Percentiles rank a stretch among this genome's conserved stretches.
Evolutionary conservation across 2,888 invertebrate genomes (phyloP).

Genomic region (Hydraecia micacea): DNA sequence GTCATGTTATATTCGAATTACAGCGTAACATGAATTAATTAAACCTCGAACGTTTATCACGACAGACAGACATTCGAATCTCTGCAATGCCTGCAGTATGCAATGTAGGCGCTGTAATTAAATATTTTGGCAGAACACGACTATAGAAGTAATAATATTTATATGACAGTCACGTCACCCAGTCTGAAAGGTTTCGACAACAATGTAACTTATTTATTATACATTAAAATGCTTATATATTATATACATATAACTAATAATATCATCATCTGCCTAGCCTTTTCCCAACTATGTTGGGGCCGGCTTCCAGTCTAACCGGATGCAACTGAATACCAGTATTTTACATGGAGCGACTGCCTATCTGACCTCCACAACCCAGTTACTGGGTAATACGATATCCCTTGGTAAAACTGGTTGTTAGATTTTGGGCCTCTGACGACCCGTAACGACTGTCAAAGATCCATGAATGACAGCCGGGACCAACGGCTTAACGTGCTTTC

Average conservation of each 20-base stretch:
- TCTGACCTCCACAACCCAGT: too few species aligned
- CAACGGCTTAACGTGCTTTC: too few species aligned
- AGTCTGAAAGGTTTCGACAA: background rate
- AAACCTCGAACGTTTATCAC: slow-evolving; percentile 53
- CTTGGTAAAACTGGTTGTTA: too few species aligned
- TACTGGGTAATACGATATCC: too few species aligned
- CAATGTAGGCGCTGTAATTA: slow-evolving; percentile 35
- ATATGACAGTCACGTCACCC: background rate
- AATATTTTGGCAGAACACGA: slow-evolving; percentile 12
- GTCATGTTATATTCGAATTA: slow-evolving; percentile 50
- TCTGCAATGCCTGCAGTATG: slow-evolving; percentile 42
- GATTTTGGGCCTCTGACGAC: too few species aligned
- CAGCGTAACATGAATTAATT: slow-evolving; percentile 50
- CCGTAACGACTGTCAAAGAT: too few species aligned
- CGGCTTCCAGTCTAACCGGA: too few species aligned
- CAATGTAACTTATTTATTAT: background rate
- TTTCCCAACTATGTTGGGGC: too few species aligned
- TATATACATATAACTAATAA: background rate
- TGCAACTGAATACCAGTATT: too few species aligned
- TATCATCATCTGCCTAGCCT: too few species aligned
- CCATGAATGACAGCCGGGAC: too few species aligned
- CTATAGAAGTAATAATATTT: background rate
- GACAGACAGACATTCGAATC: slow-evolving; percentile 27
- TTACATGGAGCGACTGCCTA: too few species aligned
- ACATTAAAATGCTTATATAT: background rate